Base-by-base conservation (phyloP, 2,888 invertebrate species). In the Yponomeuta cagnagella region DNA sequence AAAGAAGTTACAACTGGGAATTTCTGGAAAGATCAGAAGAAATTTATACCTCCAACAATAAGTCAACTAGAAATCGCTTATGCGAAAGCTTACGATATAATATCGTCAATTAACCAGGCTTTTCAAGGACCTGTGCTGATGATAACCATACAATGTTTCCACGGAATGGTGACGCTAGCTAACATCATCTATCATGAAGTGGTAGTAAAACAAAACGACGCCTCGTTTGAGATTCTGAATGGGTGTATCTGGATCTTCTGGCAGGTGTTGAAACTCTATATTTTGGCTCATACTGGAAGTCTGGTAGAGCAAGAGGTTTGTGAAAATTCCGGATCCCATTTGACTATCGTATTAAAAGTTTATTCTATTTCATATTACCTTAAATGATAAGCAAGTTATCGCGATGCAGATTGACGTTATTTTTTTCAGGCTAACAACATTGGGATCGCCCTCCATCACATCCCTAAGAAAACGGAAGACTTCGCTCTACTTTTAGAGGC, bases 121-220 rank as follows among this genome's bases (percentile, higher is more conserved):
- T 90, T 89, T 74, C 81, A 88, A 76, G 85, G 83, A 0, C 81
- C 86, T 0, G 79, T 90, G 52, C 73, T 90, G 31, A 74, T 84
- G 10, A 82, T 83, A 0, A 75, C 82, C 2, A 68, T 88, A 10
- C 90, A 90, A 74, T 83, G 86, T 73, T 90, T 90, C 68, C 90
- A 90, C 71, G 73, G 84, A 0, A 82, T 89, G 63, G 83, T 90
- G 1, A 88, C 88, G 69, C 87, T 90, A 71, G 75, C 83, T 0
- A 83, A 89, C 73, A 87, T 86, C 2, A 82, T 90, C 63, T 89
- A 86, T 74, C 87, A 89, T 52, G 88, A 87, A 0, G 23, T 85
- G 0, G 73, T 83, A 0, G 69, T 82, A 0, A 75, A 80, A 15
- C 75, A 74, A 30, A 73, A 74, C 10, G 76, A 88, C 1, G 74